A percentile compares a stretch with the other conserved stretches of the same genome.
Evolutionary conservation across 2,888 invertebrate genomes (phyloP).

Genomic region (Willowsia nigromaculata): DNA sequence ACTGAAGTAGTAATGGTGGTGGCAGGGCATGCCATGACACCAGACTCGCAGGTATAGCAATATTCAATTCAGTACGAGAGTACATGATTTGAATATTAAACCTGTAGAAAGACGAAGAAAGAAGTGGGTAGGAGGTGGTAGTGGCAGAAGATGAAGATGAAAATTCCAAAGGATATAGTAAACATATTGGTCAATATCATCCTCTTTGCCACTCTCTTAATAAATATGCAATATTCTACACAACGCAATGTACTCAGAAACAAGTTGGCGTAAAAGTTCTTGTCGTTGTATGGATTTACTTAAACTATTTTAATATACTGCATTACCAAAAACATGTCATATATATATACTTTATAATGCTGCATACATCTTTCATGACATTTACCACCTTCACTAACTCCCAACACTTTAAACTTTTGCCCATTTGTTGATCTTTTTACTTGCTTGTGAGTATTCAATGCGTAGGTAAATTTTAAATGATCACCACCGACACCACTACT

Average conservation of each 20-base stretch:
- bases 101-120: constrained; percentile 47
- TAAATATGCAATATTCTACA: constrained; percentile 39
- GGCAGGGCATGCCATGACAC: constrained; percentile 61
- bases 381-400: constrained; percentile 29
- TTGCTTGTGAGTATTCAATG: background rate
- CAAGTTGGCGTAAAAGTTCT: constrained; percentile 59
- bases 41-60: constrained; percentile 61
- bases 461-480: constrained; percentile 49
- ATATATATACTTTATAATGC: no score
- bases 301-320: no score
- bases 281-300: no score
- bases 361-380: no score
- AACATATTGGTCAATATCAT: constrained; percentile 15
- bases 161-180: constrained; percentile 51
- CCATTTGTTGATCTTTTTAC: constrained; percentile 24
- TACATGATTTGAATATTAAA: constrained; percentile 71
- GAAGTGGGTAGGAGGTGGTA: constrained; percentile 46
- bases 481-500: constrained; percentile 23
- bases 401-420: constrained; percentile 46
- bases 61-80: constrained; percentile 61
- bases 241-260: constrained; percentile 12
- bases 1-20: constrained; percentile 55
- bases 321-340: no score
- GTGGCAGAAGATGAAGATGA: constrained; percentile 26
- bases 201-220: background rate